Conservation (phyloP, 2,113 vertebrate genomes). For the Odocoileus hemionus region DNA sequence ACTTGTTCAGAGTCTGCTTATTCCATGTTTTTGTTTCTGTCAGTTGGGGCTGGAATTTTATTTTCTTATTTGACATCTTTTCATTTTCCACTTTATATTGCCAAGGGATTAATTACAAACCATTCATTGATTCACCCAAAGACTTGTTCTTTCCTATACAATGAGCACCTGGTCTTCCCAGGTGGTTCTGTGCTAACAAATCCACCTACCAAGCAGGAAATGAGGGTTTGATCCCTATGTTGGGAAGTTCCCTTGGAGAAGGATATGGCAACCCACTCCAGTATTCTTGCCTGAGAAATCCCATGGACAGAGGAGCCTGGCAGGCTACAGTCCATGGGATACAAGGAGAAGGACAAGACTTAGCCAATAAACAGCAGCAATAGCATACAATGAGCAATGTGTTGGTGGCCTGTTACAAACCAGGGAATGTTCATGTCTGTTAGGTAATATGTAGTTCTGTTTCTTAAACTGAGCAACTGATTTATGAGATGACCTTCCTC, state of each 20-base stretch:
- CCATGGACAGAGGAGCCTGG: background rate
- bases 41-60: background rate
- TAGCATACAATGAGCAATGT: background rate
- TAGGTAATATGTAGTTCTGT: background rate
- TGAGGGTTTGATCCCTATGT: background rate
- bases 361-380: background rate
- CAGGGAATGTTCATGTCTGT: background rate
- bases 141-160: background rate
- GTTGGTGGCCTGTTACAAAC: background rate
- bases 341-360: background rate
- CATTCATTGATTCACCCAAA: background rate
- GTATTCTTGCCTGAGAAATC: background rate
- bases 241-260: background rate
- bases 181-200: background rate
- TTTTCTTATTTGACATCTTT: background rate
- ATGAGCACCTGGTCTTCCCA: background rate
- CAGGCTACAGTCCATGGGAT: background rate
- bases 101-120: background rate
- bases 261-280: background rate
- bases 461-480: background rate
- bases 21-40: background rate
- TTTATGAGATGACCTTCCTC: background rate
- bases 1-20: background rate
- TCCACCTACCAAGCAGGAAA: background rate
- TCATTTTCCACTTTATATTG: background rate